Percentiles rank a stretch among this genome's conserved stretches.
Evolutionary conservation across 1,140 invertebrate species (phyloP).

Genomic region (Pseudomyrmex concolor): DNA sequence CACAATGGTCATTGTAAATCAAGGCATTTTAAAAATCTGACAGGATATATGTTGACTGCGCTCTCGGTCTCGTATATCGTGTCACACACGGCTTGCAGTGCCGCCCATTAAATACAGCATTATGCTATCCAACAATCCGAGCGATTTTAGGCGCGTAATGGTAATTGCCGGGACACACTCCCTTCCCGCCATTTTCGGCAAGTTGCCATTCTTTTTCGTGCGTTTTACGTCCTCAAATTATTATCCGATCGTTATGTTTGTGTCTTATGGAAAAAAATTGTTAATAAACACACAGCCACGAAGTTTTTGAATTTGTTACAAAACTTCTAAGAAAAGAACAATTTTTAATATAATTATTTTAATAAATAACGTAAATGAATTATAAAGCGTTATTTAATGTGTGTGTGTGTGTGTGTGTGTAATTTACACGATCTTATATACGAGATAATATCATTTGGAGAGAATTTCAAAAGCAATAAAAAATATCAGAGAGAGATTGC

Average conservation of each 20-base stretch:
- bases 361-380: too few relatives aligned
- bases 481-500: constrained; percentile 31
- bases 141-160: constrained; percentile 78
- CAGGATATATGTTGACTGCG: constrained; percentile 81
- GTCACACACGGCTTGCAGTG: constrained; percentile 73
- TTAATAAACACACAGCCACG: neutral
- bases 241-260: neutral
- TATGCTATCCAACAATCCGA: constrained; percentile 78
- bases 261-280: neutral
- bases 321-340: neutral
- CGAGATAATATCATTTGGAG: neutral
- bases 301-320: neutral
- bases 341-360: too few relatives aligned
- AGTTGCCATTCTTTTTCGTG: constrained; percentile 65
- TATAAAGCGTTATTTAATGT: too few relatives aligned
- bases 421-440: neutral
- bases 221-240: constrained; percentile 20
- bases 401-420: too few relatives aligned
- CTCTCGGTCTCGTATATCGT: constrained; percentile 80
- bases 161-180: constrained; percentile 81
- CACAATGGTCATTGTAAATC: constrained; percentile 84
- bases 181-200: constrained; percentile 80
- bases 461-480: neutral
- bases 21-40: constrained; percentile 84
- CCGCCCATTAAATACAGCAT: constrained; percentile 84